Evolutionary conservation across 2,113 vertebrate genomes (phyloP), one percentile per base, ranked within the genome.

Genomic region (Phainopepla nitens): DNA sequence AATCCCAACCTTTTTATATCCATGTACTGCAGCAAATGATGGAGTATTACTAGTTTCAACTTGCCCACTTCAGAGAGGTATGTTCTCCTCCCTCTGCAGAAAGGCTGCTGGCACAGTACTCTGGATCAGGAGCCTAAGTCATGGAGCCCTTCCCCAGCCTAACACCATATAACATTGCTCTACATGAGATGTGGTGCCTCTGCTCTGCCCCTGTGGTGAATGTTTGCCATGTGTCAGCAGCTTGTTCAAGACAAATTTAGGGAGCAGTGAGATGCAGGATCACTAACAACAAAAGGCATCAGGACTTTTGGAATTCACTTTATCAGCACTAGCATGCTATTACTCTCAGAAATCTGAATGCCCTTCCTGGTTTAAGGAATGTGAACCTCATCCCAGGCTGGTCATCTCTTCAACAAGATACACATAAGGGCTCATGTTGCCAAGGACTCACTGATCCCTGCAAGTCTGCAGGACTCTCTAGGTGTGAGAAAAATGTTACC

Each of bases 1-100:
- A 91, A 92, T 96, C 42, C 51, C 76, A 92, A 47, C 39, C 33
- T 92, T 90, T 93, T 71, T 60, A 90, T 83, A 92, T 19, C 42
- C 64, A 47, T 23, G n/a, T 70, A 51, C 51, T 76, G 24, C 36
- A 88, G 50, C n/a, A 93, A 86, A 69, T 27, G n/a, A 66, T 73
- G 57, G 54, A 51, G 25, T 62, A 87, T 39, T 66, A 83, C n/a
- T 87, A 19, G 21, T 68, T 87, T 82, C 73, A 93, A 68, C 41
- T 56, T 72, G 47, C 29, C 47, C 24, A 11, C 42, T 75, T 60
- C 39, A 57, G n/a, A 73, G 24, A 73, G 25, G 19, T 28, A 41
- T 9, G 20, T 73, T 93, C 23, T 68, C n/a, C 58, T 62, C 25
- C 25, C 47, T 86, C 54, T 85, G 31, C 45, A 58, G 44, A 94